Conservation (phyloP, 1,140 invertebrate genomes). For the Melipona quadrifasciata region DNA sequence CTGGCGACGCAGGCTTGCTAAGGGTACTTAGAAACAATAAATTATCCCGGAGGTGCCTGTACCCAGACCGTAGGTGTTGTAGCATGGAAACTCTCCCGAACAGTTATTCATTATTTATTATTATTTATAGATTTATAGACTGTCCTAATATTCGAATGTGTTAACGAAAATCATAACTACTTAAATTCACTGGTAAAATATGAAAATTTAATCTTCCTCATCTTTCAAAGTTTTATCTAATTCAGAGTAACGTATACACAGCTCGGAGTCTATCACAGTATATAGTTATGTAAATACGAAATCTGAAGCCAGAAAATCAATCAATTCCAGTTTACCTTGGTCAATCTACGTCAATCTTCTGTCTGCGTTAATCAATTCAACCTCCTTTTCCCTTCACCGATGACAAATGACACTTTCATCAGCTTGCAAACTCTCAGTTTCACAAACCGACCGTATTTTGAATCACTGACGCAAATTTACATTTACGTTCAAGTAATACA, state of each 20-base stretch:
- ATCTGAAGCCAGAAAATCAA: slow-evolving; percentile 5
- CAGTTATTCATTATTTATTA: no score
- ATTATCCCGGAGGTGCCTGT: no score
- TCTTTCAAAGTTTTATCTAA: background rate
- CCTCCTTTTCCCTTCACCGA: background rate
- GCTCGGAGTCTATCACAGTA: background rate
- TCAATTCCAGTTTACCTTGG: background rate
- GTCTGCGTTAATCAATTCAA: background rate
- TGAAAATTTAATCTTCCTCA: background rate
- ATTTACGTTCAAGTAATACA: background rate
- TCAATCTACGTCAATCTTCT: background rate
- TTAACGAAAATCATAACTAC: background rate
- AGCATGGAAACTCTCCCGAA: no score
- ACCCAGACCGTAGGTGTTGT: no score
- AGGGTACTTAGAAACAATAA: no score
- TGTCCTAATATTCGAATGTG: background rate
- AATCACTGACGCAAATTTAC: background rate
- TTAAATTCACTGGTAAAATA: background rate
- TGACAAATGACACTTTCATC: background rate
- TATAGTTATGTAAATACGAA: slow-evolving; percentile 8
- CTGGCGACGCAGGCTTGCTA: no score
- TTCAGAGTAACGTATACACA: background rate
- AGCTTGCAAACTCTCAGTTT: background rate
- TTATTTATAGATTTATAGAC: no score
- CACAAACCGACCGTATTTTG: background rate